Evolutionary conservation across 2,113 vertebrate species (phyloP).

Genomic region (Sturnira hondurensis): DNA sequence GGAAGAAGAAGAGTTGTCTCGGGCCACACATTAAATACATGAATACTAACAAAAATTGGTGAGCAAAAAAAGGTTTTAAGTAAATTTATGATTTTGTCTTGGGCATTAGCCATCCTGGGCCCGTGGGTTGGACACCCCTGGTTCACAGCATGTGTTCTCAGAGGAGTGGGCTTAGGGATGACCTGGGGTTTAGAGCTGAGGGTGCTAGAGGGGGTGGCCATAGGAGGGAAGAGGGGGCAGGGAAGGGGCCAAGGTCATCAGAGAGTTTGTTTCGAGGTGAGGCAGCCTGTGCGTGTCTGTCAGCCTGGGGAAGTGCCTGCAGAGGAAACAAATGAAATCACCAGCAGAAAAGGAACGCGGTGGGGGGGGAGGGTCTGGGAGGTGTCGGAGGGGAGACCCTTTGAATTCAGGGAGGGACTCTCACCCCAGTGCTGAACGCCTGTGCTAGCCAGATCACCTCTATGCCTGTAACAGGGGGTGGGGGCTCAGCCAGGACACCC

Average conservation of each 20-base stretch:
- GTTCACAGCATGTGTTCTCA: not conserved
- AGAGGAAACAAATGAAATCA: not conserved
- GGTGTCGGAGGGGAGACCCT: not conserved
- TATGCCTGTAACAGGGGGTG: not conserved
- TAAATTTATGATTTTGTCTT: too few species aligned
- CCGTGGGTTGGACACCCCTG: too few species aligned
- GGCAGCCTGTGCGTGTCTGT: slow-evolving; percentile 10
- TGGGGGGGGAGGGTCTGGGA: not conserved
- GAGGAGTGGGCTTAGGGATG: not conserved
- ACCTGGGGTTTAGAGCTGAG: not conserved
- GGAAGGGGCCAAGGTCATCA: not conserved
- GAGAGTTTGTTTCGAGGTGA: not conserved
- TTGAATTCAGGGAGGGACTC: not conserved
- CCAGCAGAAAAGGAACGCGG: not conserved
- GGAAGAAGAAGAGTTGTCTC: too few species aligned
- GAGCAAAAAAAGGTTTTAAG: too few species aligned
- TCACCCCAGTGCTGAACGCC: not conserved
- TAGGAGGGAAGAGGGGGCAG: not conserved
- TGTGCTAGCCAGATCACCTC: not conserved
- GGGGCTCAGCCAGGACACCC: not conserved
- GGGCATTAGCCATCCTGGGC: too few species aligned
- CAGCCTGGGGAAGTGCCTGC: not conserved
- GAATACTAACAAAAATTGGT: too few species aligned
- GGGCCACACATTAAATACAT: too few species aligned
- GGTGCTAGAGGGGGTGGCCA: too few species aligned